These are phyloP conservation scores for Caracal caracal DNA, from an alignment of 2,113 vertebrate species.

Conservation along the genomic window DNA sequence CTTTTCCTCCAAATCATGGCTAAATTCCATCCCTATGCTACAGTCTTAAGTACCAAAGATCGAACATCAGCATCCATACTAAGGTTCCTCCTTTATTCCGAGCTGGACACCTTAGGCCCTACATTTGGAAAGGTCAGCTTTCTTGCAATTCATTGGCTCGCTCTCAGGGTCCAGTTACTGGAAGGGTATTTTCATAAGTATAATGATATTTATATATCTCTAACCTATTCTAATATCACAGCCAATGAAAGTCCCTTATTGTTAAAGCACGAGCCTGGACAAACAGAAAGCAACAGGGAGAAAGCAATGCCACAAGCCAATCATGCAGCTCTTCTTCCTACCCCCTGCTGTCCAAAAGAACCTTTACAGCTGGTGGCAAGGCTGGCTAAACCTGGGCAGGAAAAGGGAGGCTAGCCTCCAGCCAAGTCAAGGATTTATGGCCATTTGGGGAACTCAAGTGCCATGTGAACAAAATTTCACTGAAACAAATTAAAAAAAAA, in stretches of 20 bases:
- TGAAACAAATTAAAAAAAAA: background rate
- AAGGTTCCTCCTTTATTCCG: background rate
- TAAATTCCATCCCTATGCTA: background rate
- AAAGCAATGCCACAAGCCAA: background rate
- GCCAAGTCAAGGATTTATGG: slow-evolving; percentile 47
- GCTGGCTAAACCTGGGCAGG: slow-evolving; percentile 11
- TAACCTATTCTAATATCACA: background rate
- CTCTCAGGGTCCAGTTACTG: background rate
- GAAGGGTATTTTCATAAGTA: background rate
- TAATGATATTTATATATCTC: slow-evolving; percentile 8
- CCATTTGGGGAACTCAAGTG: background rate
- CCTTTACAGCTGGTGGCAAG: background rate
- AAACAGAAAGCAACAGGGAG: slow-evolving; percentile 9
- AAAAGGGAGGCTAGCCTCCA: background rate
- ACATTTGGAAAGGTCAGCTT: background rate
- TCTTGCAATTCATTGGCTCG: background rate
- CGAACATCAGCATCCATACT: background rate
- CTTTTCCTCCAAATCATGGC: background rate
- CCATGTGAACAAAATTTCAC: slow-evolving; percentile 62
- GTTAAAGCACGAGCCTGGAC: background rate
- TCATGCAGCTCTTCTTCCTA: background rate
- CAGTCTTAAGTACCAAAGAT: background rate
- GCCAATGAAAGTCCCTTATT: background rate
- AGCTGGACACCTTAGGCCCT: background rate
- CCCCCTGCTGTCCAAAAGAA: slow-evolving; percentile 16